A percentile compares a stretch with the other conserved stretches of the same genome.
Conservation (phyloP, 2,888 invertebrate genomes). For the Didymodactylos carnosus region DNA sequence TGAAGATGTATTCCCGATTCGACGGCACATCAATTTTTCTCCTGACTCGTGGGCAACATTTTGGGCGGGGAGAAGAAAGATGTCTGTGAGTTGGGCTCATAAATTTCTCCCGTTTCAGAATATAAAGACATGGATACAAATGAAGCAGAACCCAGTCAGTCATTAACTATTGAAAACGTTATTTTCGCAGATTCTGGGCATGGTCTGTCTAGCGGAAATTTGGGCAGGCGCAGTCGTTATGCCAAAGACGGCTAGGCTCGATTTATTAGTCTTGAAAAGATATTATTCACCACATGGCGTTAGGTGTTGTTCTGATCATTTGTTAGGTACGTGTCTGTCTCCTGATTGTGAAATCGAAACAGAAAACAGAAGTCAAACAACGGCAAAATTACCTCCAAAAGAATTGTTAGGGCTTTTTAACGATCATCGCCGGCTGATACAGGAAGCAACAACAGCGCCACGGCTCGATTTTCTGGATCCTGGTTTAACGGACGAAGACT, state of each 20-base stretch:
- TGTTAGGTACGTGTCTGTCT: neutral
- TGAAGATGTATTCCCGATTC: no score
- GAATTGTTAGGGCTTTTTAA: neutral
- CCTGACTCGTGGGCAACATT: no score
- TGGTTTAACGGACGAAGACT: neutral
- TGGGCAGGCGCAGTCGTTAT: neutral
- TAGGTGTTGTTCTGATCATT: neutral
- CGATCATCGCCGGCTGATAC: neutral
- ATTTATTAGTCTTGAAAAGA: neutral
- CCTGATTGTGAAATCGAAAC: neutral
- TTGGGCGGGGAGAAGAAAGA: no score
- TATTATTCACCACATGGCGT: neutral
- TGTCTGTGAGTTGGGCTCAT: no score
- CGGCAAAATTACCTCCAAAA: neutral
- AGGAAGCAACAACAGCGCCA: neutral
- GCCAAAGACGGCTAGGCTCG: neutral
- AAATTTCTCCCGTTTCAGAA: no score
- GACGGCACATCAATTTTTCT: no score
- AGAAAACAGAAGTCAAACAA: neutral
- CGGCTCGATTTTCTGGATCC: neutral
- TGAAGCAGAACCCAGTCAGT: neutral
- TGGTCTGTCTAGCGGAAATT: neutral
- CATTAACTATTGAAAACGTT: neutral
- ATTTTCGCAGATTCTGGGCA: no score
- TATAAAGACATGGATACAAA: neutral